phyloP scores from a whole-genome alignment of 2,888 invertebrate genomes.

The Phortica magna region DNA sequence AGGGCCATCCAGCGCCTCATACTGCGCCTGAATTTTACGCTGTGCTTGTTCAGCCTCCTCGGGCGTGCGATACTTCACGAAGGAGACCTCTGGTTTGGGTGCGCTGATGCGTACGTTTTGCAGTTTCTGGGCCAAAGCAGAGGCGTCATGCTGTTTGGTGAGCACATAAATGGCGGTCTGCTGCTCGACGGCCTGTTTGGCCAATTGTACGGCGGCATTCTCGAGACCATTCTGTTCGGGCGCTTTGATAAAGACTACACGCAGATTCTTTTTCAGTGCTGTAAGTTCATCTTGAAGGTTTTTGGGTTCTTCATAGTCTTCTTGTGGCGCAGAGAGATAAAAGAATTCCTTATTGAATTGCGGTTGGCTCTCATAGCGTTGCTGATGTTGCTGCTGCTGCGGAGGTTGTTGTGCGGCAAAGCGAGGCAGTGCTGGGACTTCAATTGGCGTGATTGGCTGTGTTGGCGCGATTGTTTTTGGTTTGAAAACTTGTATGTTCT shows the following conservation, averaged over 20 bases:
- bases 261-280: conserved; percentile 54
- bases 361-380: conserved; percentile 49
- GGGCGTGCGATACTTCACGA: conserved; percentile 66
- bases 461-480: not conserved
- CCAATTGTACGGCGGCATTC: conserved; percentile 53
- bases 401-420: conserved; percentile 29
- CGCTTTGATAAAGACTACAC: conserved; percentile 59
- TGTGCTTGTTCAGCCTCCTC: conserved; percentile 65
- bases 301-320: conserved; percentile 43
- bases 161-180: conserved; percentile 60
- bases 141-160: conserved; percentile 55
- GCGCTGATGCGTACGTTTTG: conserved; percentile 40
- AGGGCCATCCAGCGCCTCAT: conserved; percentile 57
- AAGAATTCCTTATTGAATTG: conserved; percentile 56
- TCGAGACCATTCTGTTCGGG: conserved; percentile 56
- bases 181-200: conserved; percentile 48
- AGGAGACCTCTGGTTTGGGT: conserved; percentile 64
- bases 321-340: conserved; percentile 55
- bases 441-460: not conserved
- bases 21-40: conserved; percentile 64
- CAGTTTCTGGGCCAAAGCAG: conserved; percentile 51
- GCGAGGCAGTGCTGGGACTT: not conserved
- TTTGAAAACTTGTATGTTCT: not conserved
- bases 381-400: conserved; percentile 33
- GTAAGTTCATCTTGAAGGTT: conserved; percentile 43